Evolutionary conservation across 2,888 invertebrate genomes (phyloP).

Genomic region (Endomychus coccineus): DNA sequence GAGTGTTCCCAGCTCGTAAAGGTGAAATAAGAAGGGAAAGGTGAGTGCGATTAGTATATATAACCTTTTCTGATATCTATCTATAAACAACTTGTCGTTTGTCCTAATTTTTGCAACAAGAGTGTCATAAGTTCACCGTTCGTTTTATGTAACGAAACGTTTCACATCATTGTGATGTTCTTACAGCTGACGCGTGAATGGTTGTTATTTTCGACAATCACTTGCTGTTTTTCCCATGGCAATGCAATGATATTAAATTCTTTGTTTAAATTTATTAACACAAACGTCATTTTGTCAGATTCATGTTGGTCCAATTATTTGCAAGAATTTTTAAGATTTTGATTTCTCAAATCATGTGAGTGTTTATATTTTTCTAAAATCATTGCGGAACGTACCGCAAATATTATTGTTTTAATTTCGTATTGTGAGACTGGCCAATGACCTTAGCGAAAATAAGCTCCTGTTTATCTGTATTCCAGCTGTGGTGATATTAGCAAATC

Average conservation of each 20-base stretch:
- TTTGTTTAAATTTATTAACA: constrained; percentile 24
- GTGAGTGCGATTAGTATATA: constrained; percentile 6
- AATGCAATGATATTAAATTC: constrained; percentile 19
- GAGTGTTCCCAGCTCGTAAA: constrained; percentile 28
- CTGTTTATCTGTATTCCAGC: no score
- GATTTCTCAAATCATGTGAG: constrained; percentile 10
- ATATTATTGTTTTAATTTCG: background rate
- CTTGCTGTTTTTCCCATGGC: constrained; percentile 11
- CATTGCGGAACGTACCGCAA: no score
- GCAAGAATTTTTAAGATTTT: constrained; percentile 9
- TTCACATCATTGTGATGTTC: no score
- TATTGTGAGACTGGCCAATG: constrained; percentile 1
- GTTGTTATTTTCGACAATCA: no score
- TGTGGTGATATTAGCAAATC: no score
- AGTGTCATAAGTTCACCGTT: no score
- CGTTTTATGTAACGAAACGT: no score
- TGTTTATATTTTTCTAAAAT: constrained; percentile 1
- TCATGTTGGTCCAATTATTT: constrained; percentile 16
- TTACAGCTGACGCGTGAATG: no score
- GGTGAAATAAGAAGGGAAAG: constrained; percentile 23
- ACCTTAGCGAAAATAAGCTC: constrained; percentile 4
- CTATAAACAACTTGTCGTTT: constrained; percentile 10
- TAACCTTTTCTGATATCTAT: constrained; percentile 8
- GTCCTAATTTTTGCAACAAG: background rate
- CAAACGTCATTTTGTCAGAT: constrained; percentile 22